These are phyloP conservation scores for Callocephalon fimbriatum DNA, from an alignment of 2,113 vertebrate genomes.

Conservation along the genomic window DNA sequence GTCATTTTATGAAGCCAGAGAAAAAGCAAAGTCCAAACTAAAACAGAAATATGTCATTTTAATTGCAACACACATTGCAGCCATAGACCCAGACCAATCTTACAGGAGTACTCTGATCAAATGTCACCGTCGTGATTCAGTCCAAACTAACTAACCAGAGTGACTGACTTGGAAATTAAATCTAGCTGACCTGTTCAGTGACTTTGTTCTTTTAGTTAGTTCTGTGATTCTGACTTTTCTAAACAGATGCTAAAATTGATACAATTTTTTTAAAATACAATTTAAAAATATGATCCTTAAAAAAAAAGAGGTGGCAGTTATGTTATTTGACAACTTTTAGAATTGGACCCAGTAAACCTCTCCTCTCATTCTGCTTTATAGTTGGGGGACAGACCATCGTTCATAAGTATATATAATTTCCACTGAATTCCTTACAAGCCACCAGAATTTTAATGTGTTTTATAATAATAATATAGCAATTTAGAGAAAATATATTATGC, in stretches of 20 bases:
- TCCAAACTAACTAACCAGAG: background rate
- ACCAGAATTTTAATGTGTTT: background rate
- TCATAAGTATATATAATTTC: background rate
- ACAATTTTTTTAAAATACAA: background rate
- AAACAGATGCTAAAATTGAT: background rate
- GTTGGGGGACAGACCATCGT: background rate
- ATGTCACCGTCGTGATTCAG: background rate
- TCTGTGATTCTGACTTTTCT: background rate
- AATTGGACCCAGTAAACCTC: background rate
- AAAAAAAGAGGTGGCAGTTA: background rate
- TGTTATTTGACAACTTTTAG: background rate
- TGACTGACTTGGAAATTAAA: background rate
- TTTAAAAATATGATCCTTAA: background rate
- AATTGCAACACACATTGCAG: background rate
- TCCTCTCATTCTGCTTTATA: background rate
- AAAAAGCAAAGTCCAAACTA: background rate
- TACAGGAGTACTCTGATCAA: background rate
- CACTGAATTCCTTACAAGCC: background rate
- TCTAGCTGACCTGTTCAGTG: background rate
- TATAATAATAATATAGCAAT: background rate
- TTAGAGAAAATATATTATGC: background rate
- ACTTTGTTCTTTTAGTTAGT: background rate
- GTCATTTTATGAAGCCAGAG: background rate
- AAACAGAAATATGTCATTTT: background rate
- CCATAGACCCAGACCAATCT: background rate